Conservation (phyloP, 2,113 vertebrate genomes). For the Noctilio leporinus region DNA sequence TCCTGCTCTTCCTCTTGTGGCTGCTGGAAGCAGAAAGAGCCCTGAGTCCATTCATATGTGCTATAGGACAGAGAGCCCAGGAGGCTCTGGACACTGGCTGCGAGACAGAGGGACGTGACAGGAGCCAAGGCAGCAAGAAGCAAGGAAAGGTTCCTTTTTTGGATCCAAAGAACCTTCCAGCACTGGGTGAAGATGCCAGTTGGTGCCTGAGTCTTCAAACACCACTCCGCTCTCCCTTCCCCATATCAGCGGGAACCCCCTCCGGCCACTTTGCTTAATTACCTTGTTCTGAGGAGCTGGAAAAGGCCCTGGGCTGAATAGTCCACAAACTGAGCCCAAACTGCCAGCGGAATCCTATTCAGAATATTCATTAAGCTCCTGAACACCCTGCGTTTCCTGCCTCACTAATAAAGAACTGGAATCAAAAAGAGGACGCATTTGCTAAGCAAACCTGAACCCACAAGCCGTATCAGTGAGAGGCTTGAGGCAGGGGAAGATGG, state of each 20-base stretch:
- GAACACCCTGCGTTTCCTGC: neutral
- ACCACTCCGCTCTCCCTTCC: neutral
- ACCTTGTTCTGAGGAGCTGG: constrained; percentile 69
- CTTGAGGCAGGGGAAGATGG: no score
- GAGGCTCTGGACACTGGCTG: constrained; percentile 43
- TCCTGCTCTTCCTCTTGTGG: constrained; percentile 53
- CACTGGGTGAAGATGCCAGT: constrained; percentile 71
- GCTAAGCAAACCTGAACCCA: neutral
- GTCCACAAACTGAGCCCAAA: constrained; percentile 41
- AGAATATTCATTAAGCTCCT: constrained; percentile 65
- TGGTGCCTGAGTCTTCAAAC: constrained; percentile 49
- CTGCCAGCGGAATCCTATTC: constrained; percentile 70
- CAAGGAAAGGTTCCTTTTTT: constrained; percentile 41
- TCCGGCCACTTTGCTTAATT: constrained; percentile 80
- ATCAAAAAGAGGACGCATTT: neutral
- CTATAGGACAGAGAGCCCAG: constrained; percentile 54
- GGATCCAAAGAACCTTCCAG: constrained; percentile 77
- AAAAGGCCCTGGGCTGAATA: constrained; percentile 67
- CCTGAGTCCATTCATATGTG: constrained; percentile 63
- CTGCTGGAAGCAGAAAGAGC: constrained; percentile 69
- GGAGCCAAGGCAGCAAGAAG: constrained; percentile 64
- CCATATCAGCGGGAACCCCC: constrained; percentile 64
- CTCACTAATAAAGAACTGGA: neutral
- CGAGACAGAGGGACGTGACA: constrained; percentile 48
- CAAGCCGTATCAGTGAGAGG: rapidly evolving